Percentiles rank a stretch among this genome's conserved stretches.
Conservation (phyloP, 2,888 invertebrate species). For the Trypoxylon attenuatum region DNA sequence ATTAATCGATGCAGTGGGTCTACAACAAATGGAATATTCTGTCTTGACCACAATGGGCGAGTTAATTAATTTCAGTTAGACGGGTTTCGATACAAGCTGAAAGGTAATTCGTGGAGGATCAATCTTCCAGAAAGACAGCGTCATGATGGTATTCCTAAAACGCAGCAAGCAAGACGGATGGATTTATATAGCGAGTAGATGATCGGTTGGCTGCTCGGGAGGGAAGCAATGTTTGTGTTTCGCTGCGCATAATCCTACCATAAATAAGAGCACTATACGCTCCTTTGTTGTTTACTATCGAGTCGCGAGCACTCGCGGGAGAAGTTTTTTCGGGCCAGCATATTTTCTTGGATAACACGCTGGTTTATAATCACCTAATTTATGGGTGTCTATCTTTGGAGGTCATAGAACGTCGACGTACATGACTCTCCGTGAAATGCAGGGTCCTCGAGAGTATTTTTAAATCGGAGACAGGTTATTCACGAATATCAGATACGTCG, state of each 20-base stretch:
- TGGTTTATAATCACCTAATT: neutral
- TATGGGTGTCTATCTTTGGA: too few species aligned
- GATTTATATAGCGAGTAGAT: constrained; percentile 35
- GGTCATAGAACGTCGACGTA: too few species aligned
- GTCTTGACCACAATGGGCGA: constrained; percentile 39
- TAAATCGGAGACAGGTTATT: too few species aligned
- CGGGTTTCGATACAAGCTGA: constrained; percentile 42
- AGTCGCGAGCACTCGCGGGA: neutral
- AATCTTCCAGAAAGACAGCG: constrained; percentile 40
- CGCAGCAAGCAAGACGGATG: constrained; percentile 40
- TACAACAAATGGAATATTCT: too few species aligned
- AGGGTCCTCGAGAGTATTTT: too few species aligned
- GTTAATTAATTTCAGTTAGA: constrained; percentile 58
- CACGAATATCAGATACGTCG: too few species aligned
- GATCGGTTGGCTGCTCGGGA: constrained; percentile 12
- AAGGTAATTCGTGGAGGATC: constrained; percentile 50
- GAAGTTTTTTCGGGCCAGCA: too few species aligned
- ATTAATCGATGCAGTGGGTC: too few species aligned
- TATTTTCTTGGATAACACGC: too few species aligned
- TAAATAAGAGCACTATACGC: constrained; percentile 62
- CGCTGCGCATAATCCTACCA: constrained; percentile 15
- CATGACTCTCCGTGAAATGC: too few species aligned
- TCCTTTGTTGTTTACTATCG: constrained; percentile 33
- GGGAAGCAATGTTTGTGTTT: constrained; percentile 30
- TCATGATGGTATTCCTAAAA: constrained; percentile 35